Evolutionary conservation across 2,113 vertebrate species (phyloP), one percentile per base, ranked within the genome.

Genomic region (Lophotis ruficrista): DNA sequence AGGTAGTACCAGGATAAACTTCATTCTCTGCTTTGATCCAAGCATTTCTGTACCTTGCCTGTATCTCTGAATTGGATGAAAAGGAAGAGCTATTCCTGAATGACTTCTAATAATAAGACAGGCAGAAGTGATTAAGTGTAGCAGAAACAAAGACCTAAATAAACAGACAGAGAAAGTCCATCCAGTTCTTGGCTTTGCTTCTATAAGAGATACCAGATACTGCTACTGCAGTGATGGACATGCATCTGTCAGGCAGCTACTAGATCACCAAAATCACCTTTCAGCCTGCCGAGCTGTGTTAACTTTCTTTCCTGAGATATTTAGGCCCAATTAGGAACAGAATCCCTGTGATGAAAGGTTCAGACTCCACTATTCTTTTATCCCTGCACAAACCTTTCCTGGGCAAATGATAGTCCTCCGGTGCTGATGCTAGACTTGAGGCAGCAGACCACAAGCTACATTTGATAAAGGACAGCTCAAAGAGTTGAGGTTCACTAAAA

Each of bases 91-190:
- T 81, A 22, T 23, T 12, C 10, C 13, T 37, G 31, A 87, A 78
- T 15, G 11, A 19, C 25, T 71, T 9, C 6, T 10, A 48, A 50
- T 78, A 91, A 31, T 45, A 37, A 41, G n/a, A 48, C 24, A 53
- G 69, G 15, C 23, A 73, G 45, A 19, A 0, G 1, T 47, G 20
- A 54, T 18, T 38, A 50, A 0, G 2, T 21, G 11, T 50, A 69
- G 79, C 28, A 66, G 61, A 72, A 69, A 22, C 37, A 68, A 51
- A 60, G 21, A 41, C 17, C 25, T 48, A 54, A 45, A 43, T 58
- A 88, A 58, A 66, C 27, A 62, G 22, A 61, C 12, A 65, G 35
- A 58, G 12, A 51, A 77, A 65, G 31, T 60, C 35, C n/a, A 38
- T 83, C 48, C 12, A 76, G 18, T 65, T 65, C n/a, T 47, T 60